Evolutionary conservation across 2,888 invertebrate genomes (phyloP), one percentile per base, ranked within the genome.

Genomic region (Caenorhabditis angaria): DNA sequence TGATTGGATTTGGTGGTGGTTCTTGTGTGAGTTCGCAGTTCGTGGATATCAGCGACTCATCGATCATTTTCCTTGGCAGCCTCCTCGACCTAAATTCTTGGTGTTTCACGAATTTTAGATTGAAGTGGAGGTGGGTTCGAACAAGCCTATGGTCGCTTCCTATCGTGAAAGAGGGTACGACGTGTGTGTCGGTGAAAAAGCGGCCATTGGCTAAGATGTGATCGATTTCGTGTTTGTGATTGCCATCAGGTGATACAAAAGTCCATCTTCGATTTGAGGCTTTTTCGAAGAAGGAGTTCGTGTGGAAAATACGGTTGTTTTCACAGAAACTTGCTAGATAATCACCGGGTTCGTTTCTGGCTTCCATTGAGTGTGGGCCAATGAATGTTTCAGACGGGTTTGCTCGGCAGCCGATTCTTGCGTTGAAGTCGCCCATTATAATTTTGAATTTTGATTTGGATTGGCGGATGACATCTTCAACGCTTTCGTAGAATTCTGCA

Each of bases 111-210:
- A 10, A 2, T 25, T 12, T 28, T 4, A 18, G 25, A 12, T 55
- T 28, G 28, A 55, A 14, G 28, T 55, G 55, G 12, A 55, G 55
- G 28, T 55, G 25, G 28, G 28, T 55, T 12, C 55, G 55, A 14
- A 55, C 4, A 6, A 55, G 20, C 4, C 55, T 25, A 29, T 55
- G 55, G n/a, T 55, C 55, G 28, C 55, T 55, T 27, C 55, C 55
- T 24, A 14, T 55, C 20, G 55, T 55, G 55, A 55, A 55, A 1
- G 55, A 55, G 5, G 55, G 55, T 18, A 55, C 18, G 18, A 55
- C 55, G 8, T 27, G 28, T 2, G 20, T 20, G 28, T 55, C 55
- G 5, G 55, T 55, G 27, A 55, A 10, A 18, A 55, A 55, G 5
- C 20, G 10, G 10, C 55, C 55, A 28, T 55, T 55, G 28, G 55